Conservation (phyloP, 2,888 invertebrate genomes). For the Aleiodes leptofemur region DNA sequence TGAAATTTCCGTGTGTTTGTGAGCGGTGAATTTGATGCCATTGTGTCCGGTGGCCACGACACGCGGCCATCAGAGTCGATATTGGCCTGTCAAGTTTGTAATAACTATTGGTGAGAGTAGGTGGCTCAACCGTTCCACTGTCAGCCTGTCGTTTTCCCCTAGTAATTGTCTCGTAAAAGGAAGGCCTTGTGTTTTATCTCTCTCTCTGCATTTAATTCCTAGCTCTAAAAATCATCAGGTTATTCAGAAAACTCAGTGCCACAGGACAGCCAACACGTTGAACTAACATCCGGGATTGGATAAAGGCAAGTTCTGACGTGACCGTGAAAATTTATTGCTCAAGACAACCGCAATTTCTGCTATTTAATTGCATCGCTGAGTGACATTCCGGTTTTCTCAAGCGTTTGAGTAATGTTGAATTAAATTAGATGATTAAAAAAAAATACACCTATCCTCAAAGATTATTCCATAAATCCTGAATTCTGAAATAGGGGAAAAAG, state of each 20-base stretch:
- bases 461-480: constrained; percentile 7
- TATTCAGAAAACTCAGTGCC: constrained; percentile 18
- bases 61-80: constrained; percentile 23
- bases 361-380: constrained; percentile 56
- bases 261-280: constrained; percentile 43
- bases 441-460: not conserved
- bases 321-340: constrained; percentile 55
- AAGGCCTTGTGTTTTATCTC: not conserved
- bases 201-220: not conserved
- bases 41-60: constrained; percentile 6
- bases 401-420: constrained; percentile 47
- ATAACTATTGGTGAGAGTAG: constrained; percentile 9
- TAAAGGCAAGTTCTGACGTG: constrained; percentile 1
- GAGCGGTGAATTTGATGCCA: not conserved
- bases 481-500: no score
- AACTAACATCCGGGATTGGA: constrained; percentile 24
- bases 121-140: not conserved
- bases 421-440: constrained; percentile 32
- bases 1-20: not conserved
- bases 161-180: constrained; percentile 12
- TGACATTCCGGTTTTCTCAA: constrained; percentile 48
- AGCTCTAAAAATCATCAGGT: not conserved
- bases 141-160: constrained; percentile 10
- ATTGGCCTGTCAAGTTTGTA: constrained; percentile 32
- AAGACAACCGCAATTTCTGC: constrained; percentile 53